phyloP scores from a whole-genome alignment of 2,113 vertebrate genomes.

The Triplophysa dalaica region DNA sequence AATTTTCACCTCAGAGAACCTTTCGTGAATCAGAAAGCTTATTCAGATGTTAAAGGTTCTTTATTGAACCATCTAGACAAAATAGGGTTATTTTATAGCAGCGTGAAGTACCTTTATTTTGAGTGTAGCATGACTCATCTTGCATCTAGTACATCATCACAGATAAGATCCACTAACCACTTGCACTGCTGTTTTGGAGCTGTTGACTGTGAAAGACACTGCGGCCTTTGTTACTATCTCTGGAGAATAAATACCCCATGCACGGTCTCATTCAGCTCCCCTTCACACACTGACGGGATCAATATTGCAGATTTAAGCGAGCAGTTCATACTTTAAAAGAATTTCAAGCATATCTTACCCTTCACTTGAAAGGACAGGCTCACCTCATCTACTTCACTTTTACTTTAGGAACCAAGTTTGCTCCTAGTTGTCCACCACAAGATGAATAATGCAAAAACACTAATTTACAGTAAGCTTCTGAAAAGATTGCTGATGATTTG shows the following conservation, averaged over 20 bases:
- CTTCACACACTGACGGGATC: slow-evolving; percentile 30
- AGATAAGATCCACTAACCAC: slow-evolving; percentile 13
- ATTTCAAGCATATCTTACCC: slow-evolving; percentile 21
- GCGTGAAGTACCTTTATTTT: too few relatives aligned
- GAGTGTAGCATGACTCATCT: background rate
- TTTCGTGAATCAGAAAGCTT: too few relatives aligned
- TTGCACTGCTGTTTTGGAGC: slow-evolving; percentile 10
- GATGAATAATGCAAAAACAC: slow-evolving; percentile 49
- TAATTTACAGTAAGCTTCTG: slow-evolving; percentile 22
- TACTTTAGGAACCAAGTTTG: slow-evolving; percentile 35
- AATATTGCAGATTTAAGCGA: slow-evolving; percentile 27
- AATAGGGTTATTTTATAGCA: too few relatives aligned
- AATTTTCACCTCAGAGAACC: too few relatives aligned
- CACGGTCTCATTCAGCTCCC: background rate
- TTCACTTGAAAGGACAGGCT: slow-evolving; percentile 43
- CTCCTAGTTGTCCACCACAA: background rate
- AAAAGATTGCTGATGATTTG: background rate
- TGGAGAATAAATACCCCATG: slow-evolving; percentile 17
- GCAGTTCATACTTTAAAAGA: slow-evolving; percentile 17
- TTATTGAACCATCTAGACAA: too few relatives aligned
- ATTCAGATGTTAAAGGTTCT: too few relatives aligned
- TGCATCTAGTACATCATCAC: slow-evolving; percentile 50
- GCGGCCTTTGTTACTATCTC: slow-evolving; percentile 18
- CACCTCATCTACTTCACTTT: slow-evolving; percentile 31
- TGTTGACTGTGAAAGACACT: slow-evolving; percentile 21